phyloP scores from a whole-genome alignment of 2,888 invertebrate species.

The Caenorhabditis angaria region DNA sequence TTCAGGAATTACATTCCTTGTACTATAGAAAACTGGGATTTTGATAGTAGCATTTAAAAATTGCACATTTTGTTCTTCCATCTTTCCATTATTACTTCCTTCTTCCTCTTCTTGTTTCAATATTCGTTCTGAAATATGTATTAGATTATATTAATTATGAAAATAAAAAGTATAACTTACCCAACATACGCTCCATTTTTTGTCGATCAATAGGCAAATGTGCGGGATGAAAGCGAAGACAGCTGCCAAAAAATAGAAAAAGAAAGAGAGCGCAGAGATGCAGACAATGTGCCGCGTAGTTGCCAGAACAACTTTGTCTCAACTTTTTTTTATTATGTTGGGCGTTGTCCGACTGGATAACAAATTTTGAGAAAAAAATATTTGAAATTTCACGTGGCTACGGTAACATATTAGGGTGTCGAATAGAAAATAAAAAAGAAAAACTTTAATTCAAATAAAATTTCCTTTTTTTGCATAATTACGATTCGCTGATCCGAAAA shows the following conservation, averaged over 20 bases:
- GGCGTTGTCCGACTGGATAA: background rate
- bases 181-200: background rate
- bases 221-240: background rate
- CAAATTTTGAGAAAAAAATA: background rate
- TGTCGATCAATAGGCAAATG: background rate
- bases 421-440: too few relatives aligned
- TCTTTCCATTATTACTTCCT: too few relatives aligned
- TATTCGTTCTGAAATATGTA: background rate
- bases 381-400: too few relatives aligned
- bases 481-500: too few relatives aligned
- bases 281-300: constrained; percentile 4
- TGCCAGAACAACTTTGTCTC: too few relatives aligned
- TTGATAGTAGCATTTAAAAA: background rate
- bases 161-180: background rate
- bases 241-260: background rate
- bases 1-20: background rate
- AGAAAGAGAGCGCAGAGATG: background rate
- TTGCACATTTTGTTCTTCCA: background rate
- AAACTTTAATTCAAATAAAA: too few relatives aligned
- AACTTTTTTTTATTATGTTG: background rate
- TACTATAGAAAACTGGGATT: background rate
- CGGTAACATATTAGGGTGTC: too few relatives aligned
- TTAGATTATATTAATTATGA: too few relatives aligned
- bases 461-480: too few relatives aligned
- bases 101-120: background rate